Conservation (phyloP, 2,888 invertebrate genomes). For the Ichneumoninae sp. region DNA sequence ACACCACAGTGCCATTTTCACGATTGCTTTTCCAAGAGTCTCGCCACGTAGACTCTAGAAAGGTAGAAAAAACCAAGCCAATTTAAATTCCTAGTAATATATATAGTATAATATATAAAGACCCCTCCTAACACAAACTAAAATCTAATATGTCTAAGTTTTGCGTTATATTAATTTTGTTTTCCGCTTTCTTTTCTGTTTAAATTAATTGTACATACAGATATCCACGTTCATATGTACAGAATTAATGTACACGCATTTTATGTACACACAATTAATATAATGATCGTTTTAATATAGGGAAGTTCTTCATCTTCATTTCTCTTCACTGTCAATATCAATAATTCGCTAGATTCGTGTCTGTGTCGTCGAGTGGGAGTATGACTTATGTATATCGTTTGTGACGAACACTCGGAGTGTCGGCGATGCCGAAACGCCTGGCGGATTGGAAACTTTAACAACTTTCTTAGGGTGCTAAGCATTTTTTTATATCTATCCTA, state of each 20-base stretch:
- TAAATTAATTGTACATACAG: slow-evolving; percentile 74
- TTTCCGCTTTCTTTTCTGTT: slow-evolving; percentile 34
- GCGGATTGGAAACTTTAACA: slow-evolving; percentile 81
- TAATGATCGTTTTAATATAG: slow-evolving; percentile 69
- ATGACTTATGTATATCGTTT: slow-evolving; percentile 69
- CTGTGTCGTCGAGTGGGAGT: slow-evolving; percentile 66
- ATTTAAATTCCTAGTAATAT: slow-evolving; percentile 69
- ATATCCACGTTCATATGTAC: slow-evolving; percentile 77
- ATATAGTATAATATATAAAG: slow-evolving; percentile 70
- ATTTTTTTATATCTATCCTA: slow-evolving; percentile 44
- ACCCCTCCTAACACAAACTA: slow-evolving; percentile 78
- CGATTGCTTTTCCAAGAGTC: slow-evolving; percentile 76
- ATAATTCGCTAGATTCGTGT: slow-evolving; percentile 56
- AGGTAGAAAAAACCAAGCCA: slow-evolving; percentile 78
- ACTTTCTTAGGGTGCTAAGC: slow-evolving; percentile 69
- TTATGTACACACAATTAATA: slow-evolving; percentile 75
- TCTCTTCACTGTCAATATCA: slow-evolving; percentile 31
- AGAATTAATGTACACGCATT: slow-evolving; percentile 76
- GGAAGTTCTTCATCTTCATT: slow-evolving; percentile 63
- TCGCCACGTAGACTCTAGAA: slow-evolving; percentile 76
- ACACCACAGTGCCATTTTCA: slow-evolving; percentile 34
- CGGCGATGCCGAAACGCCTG: slow-evolving; percentile 61
- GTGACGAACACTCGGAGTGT: slow-evolving; percentile 23
- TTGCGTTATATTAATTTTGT: slow-evolving; percentile 71
- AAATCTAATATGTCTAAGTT: slow-evolving; percentile 76